Evolutionary conservation across 2,888 invertebrate genomes (phyloP), one percentile per base, ranked within the genome.

Genomic region (Melolontha melolontha): DNA sequence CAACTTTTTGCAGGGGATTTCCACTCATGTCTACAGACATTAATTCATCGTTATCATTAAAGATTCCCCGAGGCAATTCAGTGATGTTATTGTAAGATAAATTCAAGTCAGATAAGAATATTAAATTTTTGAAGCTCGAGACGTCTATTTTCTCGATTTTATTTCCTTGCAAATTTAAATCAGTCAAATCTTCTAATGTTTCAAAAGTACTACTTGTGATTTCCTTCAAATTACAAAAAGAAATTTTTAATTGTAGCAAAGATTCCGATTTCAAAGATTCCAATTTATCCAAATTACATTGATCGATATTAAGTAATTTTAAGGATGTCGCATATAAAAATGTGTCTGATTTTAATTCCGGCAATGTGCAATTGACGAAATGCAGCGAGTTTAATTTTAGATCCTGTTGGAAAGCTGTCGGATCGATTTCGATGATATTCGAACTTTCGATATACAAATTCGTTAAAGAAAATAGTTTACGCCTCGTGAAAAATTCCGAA

Each of bases 401-500:
- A 62, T 92, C 84, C 4, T 88, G 90, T 70, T 87, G 86, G 85
- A 94, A 93, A 0, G 92, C 92, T 54, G 86, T 88, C 16, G 87
- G 87, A 74, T 89, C 88, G 72, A 93, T 86, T 66, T 87, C 86
- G 51, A 86, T 84, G 76, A 93, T 90, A 8, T 88, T 88, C 69
- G 91, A 91, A 79, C 92, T 90, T 62, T 87, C 87, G 74, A 92
- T 90, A 77, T 88, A 88, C 12, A 92, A 87, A 2, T 90, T 88
- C 22, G 89, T 88, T 41, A 92, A 84, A 75, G 88, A 87, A 74
- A 89, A 87, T 27, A 92, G 84, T 50, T 90, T 90, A 68, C 90
- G 83, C 72, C 87, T 87, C 71, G 85, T 83, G 80, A 91, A 91
- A 75, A 89, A 87, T 64, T 85, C 85, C 66, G 87, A 86, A 10